Conservation (phyloP, 2,113 vertebrate genomes). For the Ammodytes marinus region DNA sequence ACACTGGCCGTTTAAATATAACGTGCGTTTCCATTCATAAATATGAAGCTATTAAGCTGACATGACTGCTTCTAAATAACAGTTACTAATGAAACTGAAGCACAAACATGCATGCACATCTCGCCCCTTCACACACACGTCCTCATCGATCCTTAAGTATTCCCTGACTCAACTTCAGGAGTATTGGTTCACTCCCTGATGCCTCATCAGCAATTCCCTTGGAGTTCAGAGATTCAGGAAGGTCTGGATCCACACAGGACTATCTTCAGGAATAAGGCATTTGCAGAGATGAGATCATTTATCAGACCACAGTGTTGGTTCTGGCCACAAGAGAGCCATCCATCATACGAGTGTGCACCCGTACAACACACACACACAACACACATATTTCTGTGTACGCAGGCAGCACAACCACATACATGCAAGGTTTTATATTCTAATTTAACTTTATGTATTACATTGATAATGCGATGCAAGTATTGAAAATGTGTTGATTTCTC, state of each 20-base stretch:
- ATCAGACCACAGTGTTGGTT: slow-evolving; percentile 69
- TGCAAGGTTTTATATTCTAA: slow-evolving; percentile 9
- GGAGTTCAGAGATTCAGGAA: slow-evolving; percentile 50
- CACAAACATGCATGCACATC: slow-evolving; percentile 15
- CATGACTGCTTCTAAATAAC: not conserved
- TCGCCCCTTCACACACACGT: not conserved
- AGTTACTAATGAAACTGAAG: not conserved
- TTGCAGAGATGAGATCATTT: slow-evolving; percentile 72
- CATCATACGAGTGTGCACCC: slow-evolving; percentile 57
- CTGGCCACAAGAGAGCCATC: slow-evolving; percentile 64
- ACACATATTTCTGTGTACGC: not conserved
- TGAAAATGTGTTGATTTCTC: slow-evolving; percentile 28
- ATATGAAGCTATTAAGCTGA: not conserved
- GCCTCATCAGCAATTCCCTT: slow-evolving; percentile 57
- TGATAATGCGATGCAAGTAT: slow-evolving; percentile 30
- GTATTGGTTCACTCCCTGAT: slow-evolving; percentile 59
- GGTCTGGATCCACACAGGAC: slow-evolving; percentile 43
- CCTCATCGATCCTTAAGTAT: slow-evolving; percentile 48
- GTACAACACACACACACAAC: slow-evolving; percentile 30
- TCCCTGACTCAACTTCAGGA: slow-evolving; percentile 42
- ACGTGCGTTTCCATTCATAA: slow-evolving; percentile 4
- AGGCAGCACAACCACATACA: slow-evolving; percentile 8
- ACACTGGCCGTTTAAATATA: not conserved
- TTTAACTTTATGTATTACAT: slow-evolving; percentile 39
- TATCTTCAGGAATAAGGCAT: slow-evolving; percentile 61